Evolutionary conservation across 2,888 invertebrate species (phyloP), one percentile per base, ranked within the genome.

Genomic region (Opisthograptis luteolata): DNA sequence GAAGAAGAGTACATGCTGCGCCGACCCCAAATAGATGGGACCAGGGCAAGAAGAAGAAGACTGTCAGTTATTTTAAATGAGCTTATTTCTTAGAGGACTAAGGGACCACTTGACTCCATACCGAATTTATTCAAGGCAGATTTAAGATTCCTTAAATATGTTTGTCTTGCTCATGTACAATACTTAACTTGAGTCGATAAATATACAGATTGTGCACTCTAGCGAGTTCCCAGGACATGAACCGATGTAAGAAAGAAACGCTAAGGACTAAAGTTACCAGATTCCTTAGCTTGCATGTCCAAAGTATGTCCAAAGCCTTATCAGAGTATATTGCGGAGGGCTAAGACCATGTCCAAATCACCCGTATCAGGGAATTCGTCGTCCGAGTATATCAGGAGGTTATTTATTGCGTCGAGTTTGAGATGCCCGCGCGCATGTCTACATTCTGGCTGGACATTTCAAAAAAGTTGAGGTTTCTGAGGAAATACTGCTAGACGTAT

Each of bases 321-420:
- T 48, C 36, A 37, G 8, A 36, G 20, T 30, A 24, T 25, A 1
- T n/a, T n/a, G 43, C 43, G 36, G 15, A 20, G 37, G 10, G 7
- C 36, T 19, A 20, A 12, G 31, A n/a, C 22, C 34, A 34, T 49
- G 36, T 42, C 31, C 25, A 20, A 25, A 12, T 37, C 24, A 19
- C 14, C 31, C 20, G 46, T 62, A 59, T 59, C 61, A 55, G 47
- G 20, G 53, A 25, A 50, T 65, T 60, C 65, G 60, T 64, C 69
- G 72, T 68, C 66, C 68, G 58, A 63, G 62, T 66, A 72, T 76
- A 78, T 50, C 39, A 63, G 55, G 58, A 51, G 54, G 70, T 75
- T 72, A 78, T 82, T 80, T 81, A 80, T 79, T 73, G 72, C 62
- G 68, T 68, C 66, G 68, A 42, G 36, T 9, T 24, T 22, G 35